Evolutionary conservation across 2,113 vertebrate genomes (phyloP).

Genomic region (Pica pica): DNA sequence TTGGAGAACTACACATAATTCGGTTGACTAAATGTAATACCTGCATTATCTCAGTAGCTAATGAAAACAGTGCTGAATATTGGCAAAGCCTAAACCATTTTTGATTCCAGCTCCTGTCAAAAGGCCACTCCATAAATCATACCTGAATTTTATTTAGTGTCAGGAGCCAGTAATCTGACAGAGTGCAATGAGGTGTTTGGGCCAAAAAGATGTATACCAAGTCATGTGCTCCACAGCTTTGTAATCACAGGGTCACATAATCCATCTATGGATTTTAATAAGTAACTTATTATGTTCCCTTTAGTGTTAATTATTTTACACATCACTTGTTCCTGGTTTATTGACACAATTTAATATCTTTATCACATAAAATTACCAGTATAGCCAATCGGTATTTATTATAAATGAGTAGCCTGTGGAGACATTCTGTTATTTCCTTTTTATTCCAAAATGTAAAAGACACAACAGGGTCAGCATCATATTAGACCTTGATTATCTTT

Average conservation of each 20-base stretch:
- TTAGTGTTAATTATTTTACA: slow-evolving; percentile 84
- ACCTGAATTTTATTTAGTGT: slow-evolving; percentile 71
- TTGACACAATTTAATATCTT: slow-evolving; percentile 54
- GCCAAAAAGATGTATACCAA: slow-evolving; percentile 70
- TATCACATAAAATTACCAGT: slow-evolving; percentile 43
- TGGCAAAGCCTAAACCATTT: slow-evolving; percentile 64
- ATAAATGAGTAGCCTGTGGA: neutral
- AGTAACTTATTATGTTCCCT: slow-evolving; percentile 84
- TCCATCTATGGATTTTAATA: slow-evolving; percentile 86
- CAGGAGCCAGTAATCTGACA: slow-evolving; percentile 69
- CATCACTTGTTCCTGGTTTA: slow-evolving; percentile 64
- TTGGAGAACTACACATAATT: slow-evolving; percentile 70
- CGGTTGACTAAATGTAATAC: slow-evolving; percentile 77
- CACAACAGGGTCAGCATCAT: neutral
- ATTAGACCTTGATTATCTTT: neutral
- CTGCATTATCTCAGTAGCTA: slow-evolving; percentile 66
- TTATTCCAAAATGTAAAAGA: slow-evolving; percentile 9
- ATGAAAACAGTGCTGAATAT: slow-evolving; percentile 69
- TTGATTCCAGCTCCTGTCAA: slow-evolving; percentile 70
- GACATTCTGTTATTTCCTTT: slow-evolving; percentile 13
- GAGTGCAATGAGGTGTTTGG: slow-evolving; percentile 74
- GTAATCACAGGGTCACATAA: slow-evolving; percentile 76
- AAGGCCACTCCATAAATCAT: slow-evolving; percentile 74
- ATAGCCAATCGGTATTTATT: slow-evolving; percentile 16
- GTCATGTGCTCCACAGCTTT: slow-evolving; percentile 75